Evolutionary conservation across 1,140 invertebrate genomes (phyloP).

Genomic region (Paralvinella palmiformis): DNA sequence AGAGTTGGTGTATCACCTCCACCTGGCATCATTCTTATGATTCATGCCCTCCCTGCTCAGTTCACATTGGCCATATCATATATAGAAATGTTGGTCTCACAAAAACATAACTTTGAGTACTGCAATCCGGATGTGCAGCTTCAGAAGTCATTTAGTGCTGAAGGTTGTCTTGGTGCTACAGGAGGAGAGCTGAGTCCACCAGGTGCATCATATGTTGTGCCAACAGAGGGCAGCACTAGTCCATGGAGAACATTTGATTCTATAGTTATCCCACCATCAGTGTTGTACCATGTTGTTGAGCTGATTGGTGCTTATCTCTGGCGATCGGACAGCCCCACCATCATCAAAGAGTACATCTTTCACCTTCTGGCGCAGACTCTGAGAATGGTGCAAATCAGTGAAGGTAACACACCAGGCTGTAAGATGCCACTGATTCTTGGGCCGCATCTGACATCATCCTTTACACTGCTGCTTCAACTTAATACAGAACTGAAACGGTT

Average conservation of each 20-base stretch:
- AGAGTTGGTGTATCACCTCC: conserved; percentile 40
- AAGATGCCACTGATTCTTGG: conserved; percentile 26
- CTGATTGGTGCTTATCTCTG: conserved; percentile 40
- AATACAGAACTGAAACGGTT: conserved; percentile 41
- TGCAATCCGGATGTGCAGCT: conserved; percentile 18
- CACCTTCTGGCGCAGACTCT: conserved; percentile 44
- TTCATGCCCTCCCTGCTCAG: conserved; percentile 45
- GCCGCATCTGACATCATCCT: conserved; percentile 29
- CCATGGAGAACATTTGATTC: not conserved
- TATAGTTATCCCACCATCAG: conserved; percentile 33
- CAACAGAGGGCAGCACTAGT: not conserved
- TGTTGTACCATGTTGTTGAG: conserved; percentile 40
- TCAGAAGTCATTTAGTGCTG: conserved; percentile 16
- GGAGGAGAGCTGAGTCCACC: not conserved
- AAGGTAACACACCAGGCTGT: conserved; percentile 25
- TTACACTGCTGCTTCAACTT: conserved; percentile 35
- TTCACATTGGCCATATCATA: conserved; percentile 45
- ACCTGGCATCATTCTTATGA: conserved; percentile 39
- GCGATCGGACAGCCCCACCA: conserved; percentile 40
- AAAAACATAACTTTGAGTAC: conserved; percentile 35
- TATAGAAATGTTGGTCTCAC: conserved; percentile 40
- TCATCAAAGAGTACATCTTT: conserved; percentile 47
- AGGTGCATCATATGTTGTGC: conserved; percentile 12
- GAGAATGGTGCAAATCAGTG: conserved; percentile 35
- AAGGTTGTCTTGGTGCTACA: not conserved